Base-by-base conservation (phyloP, 2,888 invertebrate genomes). In the Conomelus anceps region DNA sequence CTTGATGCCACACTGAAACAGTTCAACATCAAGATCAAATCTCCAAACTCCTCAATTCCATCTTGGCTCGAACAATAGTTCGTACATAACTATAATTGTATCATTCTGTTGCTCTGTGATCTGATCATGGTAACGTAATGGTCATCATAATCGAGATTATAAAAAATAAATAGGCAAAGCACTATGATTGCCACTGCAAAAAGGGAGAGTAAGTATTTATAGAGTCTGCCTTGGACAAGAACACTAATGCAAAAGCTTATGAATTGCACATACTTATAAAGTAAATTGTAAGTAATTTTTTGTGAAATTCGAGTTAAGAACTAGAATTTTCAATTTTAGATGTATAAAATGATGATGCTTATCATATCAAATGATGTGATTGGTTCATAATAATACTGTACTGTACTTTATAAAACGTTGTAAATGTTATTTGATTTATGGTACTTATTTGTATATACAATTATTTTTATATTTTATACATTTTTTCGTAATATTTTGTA, bases 1-100 rank as follows among this genome's bases (percentile, higher is more conserved):
- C 94, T 99, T 89, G 99, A 99, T 93, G 97, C 98, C 24, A 98
- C 99, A 22, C 94, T 99, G 91, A 97, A 98, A 92, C 98, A 99
- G 94, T 99, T 99, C 94, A 98, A 97, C 94, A 97, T 99, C 93
- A 98, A 97, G 94, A 95, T 97, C 91, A 97, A 97, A 93, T 95
- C 96, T 91, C 96, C 97, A 88, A 97, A 97, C 93, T 95, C 96
- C 34, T 94, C 95, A 91, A 95, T 96, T 92, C 96, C 96, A 29
- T 97, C 97, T 85, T 97, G 97, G 97, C 94, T 97, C 92, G 97
- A 97, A 93, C 96, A 96, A 94, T 96, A 95, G 93, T 91, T 84
- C 85, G 6, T 23, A 24, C 86, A 22, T 0, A 26, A 3, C 24
- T 17, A 23, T 86, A 20, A 86, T 26, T 26, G 24, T 86, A 20